Evolutionary conservation across 2,113 vertebrate genomes (phyloP), one percentile per base, ranked within the genome.

Genomic region (Cottus gobio): DNA sequence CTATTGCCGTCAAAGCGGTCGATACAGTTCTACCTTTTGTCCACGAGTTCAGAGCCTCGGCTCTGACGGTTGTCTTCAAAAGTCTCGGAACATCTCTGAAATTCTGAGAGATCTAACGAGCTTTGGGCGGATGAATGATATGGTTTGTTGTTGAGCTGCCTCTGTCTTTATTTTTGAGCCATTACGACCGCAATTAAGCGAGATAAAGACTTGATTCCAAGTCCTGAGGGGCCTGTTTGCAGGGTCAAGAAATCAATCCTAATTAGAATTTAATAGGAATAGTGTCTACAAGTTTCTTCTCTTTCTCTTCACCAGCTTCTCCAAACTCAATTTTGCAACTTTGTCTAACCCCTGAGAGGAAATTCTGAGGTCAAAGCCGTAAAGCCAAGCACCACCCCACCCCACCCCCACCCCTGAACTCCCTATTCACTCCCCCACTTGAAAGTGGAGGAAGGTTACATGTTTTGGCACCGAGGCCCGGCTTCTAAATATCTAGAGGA

Each of bases 401-500:
- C n/a, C 22, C 22, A 3, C 56, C 39, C 26, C 26, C 24, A 7
- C 28, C 7, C 13, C 71, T n/a, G 44, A 74, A 78, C 87, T 87
- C 84, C 64, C 37, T 31, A 31, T 65, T 80, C 79, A 26, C 79
- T 71, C 68, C 79, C 50, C 66, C 42, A 68, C 77, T 88, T 66
- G 71, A 77, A 68, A 77, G 77, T 75, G 72, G 79, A 75, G 80
- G 79, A 89, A 83, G 87, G 83, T 91, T 90, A 90, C 87, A 79
- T 71, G 84, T 88, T 89, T 67, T 91, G 85, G 87, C 85, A 85
- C 20, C 5, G 62, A 81, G 84, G 71, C 87, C 83, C n/a, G 6
- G 84, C 77, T 86, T 82, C 80, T 83, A 87, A 90, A 93, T 87
- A 89, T 90, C 90, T 85, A 87, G 89, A 90, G 92, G 92, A 90